Percentiles rank a stretch among this genome's conserved stretches.
Conservation (phyloP, 1,140 invertebrate species). For the Diorhabda carinulata region DNA sequence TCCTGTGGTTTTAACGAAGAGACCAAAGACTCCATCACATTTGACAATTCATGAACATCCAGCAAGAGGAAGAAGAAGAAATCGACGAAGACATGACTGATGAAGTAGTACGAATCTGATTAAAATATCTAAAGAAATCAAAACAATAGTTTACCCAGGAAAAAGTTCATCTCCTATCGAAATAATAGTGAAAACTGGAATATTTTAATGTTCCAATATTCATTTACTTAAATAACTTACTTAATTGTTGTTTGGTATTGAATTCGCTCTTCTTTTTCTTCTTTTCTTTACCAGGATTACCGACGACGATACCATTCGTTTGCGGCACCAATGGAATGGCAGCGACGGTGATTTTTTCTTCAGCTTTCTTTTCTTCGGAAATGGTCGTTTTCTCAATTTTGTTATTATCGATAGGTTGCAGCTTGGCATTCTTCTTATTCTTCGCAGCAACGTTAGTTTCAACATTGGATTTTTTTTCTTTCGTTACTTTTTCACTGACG, state of each 20-base stretch:
- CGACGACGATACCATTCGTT: slow-evolving; percentile 16
- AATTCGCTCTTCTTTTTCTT: slow-evolving; percentile 55
- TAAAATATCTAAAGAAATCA: too few species aligned
- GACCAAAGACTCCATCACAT: too few species aligned
- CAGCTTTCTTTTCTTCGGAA: slow-evolving; percentile 3
- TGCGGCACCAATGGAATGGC: slow-evolving; percentile 4
- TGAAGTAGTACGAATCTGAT: too few species aligned
- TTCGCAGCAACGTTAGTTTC: background rate
- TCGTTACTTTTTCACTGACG: slow-evolving; percentile 43
- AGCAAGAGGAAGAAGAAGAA: too few species aligned
- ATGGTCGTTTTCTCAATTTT: slow-evolving; percentile 4
- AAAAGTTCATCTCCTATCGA: too few species aligned
- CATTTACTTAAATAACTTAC: slow-evolving; percentile 40
- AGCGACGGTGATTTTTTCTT: slow-evolving; percentile 9
- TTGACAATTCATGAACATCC: too few species aligned
- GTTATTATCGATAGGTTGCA: slow-evolving; percentile 5
- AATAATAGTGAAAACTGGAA: too few species aligned
- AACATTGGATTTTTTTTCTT: slow-evolving; percentile 36
- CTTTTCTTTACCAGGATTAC: slow-evolving; percentile 46
- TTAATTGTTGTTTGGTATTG: slow-evolving; percentile 52
- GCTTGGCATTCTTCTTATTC: slow-evolving; percentile 20
- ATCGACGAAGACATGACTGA: too few species aligned
- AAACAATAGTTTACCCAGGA: too few species aligned
- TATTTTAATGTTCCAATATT: too few species aligned
- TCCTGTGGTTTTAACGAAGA: too few species aligned